Evolutionary conservation across 35 echinoderm and acorn worm genomes (phyloP).

Genomic region (Amphiura filiformis): DNA sequence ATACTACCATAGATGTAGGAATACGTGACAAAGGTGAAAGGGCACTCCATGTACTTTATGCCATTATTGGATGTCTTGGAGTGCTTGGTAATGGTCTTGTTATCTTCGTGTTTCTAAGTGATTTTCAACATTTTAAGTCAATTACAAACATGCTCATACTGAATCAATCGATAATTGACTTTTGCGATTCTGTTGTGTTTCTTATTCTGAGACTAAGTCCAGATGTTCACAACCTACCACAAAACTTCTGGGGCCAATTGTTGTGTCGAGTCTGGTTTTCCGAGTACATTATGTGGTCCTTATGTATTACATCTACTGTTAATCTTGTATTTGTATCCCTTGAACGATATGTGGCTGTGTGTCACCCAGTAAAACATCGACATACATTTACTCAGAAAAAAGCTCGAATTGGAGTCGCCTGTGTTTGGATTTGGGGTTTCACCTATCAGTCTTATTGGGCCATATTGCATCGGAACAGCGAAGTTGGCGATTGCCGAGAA

Average conservation of each 20-base stretch:
- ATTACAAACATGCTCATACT: slow-evolving; percentile 64
- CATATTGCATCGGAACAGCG: slow-evolving; percentile 28
- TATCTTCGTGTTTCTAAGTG: slow-evolving; percentile 50
- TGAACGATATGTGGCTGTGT: slow-evolving; percentile 73
- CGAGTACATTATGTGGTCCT: slow-evolving; percentile 68
- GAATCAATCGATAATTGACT: slow-evolving; percentile 69
- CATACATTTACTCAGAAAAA: slow-evolving; percentile 58
- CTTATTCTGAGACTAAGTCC: slow-evolving; percentile 39
- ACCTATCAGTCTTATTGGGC: slow-evolving; percentile 68
- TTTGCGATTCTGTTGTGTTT: slow-evolving; percentile 35
- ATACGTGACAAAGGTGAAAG: background rate
- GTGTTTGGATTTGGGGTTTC: slow-evolving; percentile 58
- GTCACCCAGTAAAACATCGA: slow-evolving; percentile 61
- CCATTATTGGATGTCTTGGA: slow-evolving; percentile 59
- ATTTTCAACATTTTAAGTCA: slow-evolving; percentile 38
- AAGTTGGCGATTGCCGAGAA: slow-evolving; percentile 30
- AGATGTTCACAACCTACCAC: slow-evolving; percentile 6
- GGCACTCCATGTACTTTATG: slow-evolving; percentile 34
- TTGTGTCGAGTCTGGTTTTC: slow-evolving; percentile 68
- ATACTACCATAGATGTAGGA: background rate
- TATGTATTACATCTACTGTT: slow-evolving; percentile 74
- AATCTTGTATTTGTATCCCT: slow-evolving; percentile 71
- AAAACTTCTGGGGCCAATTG: slow-evolving; percentile 28
- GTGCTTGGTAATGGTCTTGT: slow-evolving; percentile 51
- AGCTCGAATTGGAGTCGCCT: slow-evolving; percentile 38